Evolutionary conservation across 2,113 vertebrate genomes (phyloP), one percentile per base, ranked within the genome.

Genomic region (Coracopsis vasa): DNA sequence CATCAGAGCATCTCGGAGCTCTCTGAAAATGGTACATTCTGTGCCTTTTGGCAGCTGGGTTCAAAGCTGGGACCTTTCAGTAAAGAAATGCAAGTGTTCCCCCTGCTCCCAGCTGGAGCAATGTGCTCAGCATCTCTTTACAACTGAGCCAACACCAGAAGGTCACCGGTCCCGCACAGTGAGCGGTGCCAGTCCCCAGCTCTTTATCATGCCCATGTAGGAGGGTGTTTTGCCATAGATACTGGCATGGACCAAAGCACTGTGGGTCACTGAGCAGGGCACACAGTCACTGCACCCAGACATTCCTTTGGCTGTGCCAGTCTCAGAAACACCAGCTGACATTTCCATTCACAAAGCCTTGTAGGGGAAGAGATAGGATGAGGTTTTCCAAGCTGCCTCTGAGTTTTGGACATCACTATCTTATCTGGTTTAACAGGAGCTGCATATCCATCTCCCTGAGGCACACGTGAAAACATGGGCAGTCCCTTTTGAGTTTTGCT

Each of bases 401-500:
- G 47, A 69, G 18, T 5, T 83, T 23, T 58, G 77, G 73, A 42
- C 60, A 29, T 6, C 41, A 3, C 54, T 10, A 0, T 14, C 41
- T 24, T 7, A 11, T 3, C 64, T 29, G 42, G 14, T 25, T 35
- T 48, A 37, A 24, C 35, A 50, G 61, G 25, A 73, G 58, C 35
- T 31, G 23, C 2, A 0, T 3, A 53, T 29, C 31, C 61, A 7
- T 8, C 35, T n/a, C 48, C 47, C 70, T 19, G 0, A 16, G 74
- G 51, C 13, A 21, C 56, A 35, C 3, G 42, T 8, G 7, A 29
- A 70, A 75, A 60, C 0, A 2, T 2, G 47, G 72, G 7, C 29
- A 19, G 5, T 17, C 7, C 79, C 33, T 21, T 17, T 35, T 3
- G 25, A 20, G 25, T 33, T 79, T 44, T 24, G 31, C 41, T 89